phyloP scores from a whole-genome alignment of 2,797 vertebrate species.

The Odontamblyopus rebecca region DNA sequence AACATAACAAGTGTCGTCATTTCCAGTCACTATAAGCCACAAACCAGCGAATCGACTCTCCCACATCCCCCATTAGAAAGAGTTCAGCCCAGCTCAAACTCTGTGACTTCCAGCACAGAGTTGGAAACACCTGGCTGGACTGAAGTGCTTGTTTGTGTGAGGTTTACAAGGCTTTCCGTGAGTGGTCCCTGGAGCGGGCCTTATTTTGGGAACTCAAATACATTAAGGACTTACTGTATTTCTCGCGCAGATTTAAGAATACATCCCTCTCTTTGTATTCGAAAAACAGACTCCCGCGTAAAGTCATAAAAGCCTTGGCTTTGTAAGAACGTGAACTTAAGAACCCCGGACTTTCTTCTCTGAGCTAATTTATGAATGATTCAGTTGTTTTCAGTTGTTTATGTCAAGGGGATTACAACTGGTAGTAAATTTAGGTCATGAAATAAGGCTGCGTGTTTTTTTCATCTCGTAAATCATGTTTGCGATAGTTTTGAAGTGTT shows the following conservation, averaged over 20 bases:
- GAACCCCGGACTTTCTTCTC: not conserved
- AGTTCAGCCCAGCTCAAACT: conserved; percentile 25
- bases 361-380: not conserved
- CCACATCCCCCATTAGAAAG: conserved; percentile 23
- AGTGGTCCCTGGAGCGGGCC: not conserved
- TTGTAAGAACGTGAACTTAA: not conserved
- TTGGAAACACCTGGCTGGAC: conserved; percentile 35
- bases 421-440: not conserved
- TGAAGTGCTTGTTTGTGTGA: conserved; percentile 9
- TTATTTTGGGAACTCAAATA: conserved; percentile 4
- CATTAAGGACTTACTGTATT: conserved; percentile 3
- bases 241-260: not conserved
- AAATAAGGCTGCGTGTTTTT: not conserved
- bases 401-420: not conserved
- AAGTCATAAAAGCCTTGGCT: not conserved
- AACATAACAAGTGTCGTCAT: conserved; percentile 35
- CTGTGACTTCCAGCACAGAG: conserved; percentile 27
- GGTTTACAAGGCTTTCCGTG: conserved; percentile 4
- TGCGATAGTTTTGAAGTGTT: not conserved
- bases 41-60: conserved; percentile 23
- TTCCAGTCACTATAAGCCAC: conserved; percentile 38
- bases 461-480: not conserved
- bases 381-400: conserved; percentile 1
- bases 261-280: not conserved
- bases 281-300: not conserved